phyloP scores from a whole-genome alignment of 2,888 invertebrate genomes.

The Chaetoderma sp. region DNA sequence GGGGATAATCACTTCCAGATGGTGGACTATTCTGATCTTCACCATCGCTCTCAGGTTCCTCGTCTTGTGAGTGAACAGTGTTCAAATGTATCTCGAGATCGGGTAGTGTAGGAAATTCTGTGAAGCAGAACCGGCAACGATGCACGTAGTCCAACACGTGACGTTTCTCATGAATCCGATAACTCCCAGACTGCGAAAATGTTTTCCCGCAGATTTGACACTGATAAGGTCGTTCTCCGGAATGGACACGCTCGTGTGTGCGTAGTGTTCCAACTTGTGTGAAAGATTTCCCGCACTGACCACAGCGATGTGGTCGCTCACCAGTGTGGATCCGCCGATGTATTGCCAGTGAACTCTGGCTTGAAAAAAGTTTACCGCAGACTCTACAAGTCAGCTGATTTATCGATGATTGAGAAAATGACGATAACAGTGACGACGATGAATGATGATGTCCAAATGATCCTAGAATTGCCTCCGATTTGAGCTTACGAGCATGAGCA shows the following conservation, averaged over 20 bases:
- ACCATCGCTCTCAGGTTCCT: background rate
- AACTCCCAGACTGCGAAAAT: constrained; percentile 61
- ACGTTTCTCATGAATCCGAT: constrained; percentile 59
- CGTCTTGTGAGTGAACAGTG: constrained; percentile 44
- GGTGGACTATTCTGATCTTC: constrained; percentile 13
- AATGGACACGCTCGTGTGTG: constrained; percentile 60
- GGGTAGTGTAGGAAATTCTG: constrained; percentile 51
- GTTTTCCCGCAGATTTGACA: constrained; percentile 54
- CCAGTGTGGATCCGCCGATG: constrained; percentile 61
- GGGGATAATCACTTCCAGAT: constrained; percentile 18
- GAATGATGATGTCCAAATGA: too few relatives aligned
- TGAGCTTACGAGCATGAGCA: background rate
- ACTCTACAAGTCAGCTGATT: constrained; percentile 44
- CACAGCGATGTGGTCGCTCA: constrained; percentile 54
- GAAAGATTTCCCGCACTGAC: constrained; percentile 55
- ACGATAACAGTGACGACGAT: too few relatives aligned
- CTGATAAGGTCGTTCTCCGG: constrained; percentile 59
- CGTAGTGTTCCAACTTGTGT: constrained; percentile 61
- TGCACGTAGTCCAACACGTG: constrained; percentile 58
- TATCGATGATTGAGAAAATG: too few relatives aligned
- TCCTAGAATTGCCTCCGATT: too few relatives aligned
- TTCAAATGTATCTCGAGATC: constrained; percentile 57
- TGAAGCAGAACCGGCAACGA: constrained; percentile 55
- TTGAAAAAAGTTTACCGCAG: constrained; percentile 58
- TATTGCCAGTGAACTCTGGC: constrained; percentile 55